Conservation (phyloP, 2,113 vertebrate genomes). For the Petrocephalus zakoni region DNA sequence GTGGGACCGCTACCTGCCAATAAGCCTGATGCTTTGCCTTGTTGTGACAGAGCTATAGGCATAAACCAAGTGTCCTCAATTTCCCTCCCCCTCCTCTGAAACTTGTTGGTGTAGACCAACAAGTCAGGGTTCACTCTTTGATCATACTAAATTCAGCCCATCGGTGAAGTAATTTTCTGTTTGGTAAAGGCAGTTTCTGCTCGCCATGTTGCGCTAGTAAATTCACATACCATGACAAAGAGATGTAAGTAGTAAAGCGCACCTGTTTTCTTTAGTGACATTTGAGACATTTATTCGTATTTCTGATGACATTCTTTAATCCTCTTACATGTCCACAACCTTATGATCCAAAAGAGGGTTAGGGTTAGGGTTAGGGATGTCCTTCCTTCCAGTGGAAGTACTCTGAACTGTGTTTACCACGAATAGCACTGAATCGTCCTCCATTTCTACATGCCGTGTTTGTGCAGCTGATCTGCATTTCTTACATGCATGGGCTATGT, state of each 20-base stretch:
- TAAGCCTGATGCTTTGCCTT: neutral
- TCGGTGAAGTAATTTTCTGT: too few species aligned
- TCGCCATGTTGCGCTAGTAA: neutral
- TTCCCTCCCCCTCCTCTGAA: neutral
- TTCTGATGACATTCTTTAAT: neutral
- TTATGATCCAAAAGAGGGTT: neutral
- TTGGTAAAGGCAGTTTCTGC: neutral
- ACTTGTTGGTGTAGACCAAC: neutral
- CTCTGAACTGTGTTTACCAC: neutral
- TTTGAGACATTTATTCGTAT: neutral
- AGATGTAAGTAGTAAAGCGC: neutral
- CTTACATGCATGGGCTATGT: too few species aligned
- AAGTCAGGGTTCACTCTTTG: neutral
- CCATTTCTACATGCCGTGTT: neutral
- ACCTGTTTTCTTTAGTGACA: neutral
- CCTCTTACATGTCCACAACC: neutral
- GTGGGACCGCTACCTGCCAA: neutral
- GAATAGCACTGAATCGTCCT: neutral
- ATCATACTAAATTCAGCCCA: neutral
- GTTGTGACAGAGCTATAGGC: neutral
- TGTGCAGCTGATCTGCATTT: neutral
- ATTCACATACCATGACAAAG: neutral
- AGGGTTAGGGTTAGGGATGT: too few species aligned
- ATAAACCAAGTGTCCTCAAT: neutral
- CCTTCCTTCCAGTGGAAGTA: neutral